phyloP scores from a whole-genome alignment of 1,140 invertebrate species.

The Eueides isabella region DNA sequence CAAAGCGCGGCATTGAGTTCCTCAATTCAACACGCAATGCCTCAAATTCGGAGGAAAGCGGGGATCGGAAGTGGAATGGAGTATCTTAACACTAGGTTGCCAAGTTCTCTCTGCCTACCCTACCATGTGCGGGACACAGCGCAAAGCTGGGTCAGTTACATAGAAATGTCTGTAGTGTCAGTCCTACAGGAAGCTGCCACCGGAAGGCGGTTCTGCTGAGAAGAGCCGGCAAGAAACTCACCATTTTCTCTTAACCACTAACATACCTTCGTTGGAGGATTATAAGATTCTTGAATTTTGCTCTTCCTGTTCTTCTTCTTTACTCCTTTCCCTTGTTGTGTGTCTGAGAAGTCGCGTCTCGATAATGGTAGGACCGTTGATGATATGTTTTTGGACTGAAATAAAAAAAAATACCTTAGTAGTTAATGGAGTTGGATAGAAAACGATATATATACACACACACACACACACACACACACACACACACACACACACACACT shows the following conservation, averaged over 20 bases:
- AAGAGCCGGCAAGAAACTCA: no score
- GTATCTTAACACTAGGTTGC: not conserved
- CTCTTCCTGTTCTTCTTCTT: constrained; percentile 41
- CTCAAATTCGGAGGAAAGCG: no score
- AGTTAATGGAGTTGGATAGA: no score
- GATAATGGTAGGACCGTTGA: constrained; percentile 47
- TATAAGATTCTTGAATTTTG: constrained; percentile 45
- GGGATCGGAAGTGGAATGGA: no score
- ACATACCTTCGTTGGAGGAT: constrained; percentile 50
- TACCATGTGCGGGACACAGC: not conserved
- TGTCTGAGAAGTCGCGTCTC: constrained; percentile 37
- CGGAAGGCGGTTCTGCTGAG: no score
- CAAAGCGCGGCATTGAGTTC: not conserved
- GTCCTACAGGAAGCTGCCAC: no score
- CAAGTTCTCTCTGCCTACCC: not conserved
- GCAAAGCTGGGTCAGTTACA: no score
- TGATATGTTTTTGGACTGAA: constrained; percentile 43
- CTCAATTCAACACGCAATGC: no score
- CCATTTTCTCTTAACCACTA: not conserved
- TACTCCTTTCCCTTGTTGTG: constrained; percentile 30
- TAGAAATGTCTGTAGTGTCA: no score
- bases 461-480: no score
- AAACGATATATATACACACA: no score
- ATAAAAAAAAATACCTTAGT: not conserved
- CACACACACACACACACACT: no score